Evolutionary conservation across 2,797 vertebrate genomes (phyloP), one percentile per base, ranked within the genome.

Genomic region (Sorex maritimensis): DNA sequence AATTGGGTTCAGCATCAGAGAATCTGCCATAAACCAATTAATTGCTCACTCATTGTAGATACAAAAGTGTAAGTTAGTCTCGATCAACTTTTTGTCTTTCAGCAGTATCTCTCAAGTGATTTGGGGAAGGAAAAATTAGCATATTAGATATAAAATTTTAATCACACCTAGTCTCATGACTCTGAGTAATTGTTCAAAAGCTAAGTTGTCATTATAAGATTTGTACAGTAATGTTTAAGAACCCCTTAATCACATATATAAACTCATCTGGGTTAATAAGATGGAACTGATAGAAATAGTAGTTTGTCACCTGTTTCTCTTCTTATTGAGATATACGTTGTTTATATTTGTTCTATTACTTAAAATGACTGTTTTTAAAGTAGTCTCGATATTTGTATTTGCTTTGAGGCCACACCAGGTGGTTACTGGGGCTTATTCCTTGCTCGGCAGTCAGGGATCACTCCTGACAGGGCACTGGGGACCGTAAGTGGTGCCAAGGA

Each of bases 271-370:
- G n/a, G 8, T 90, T 85, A 41, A 28, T 55, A 41, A 19, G 21
- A 81, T 28, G 6, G 28, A 61, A 6, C 11, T 52, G 38, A 85
- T 38, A 58, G 14, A 78, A 46, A 91, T 3, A 63, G 13, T 2
- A 21, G 23, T 38, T 68, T 23, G 46, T 83, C 34, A 87, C 28
- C 26, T 34, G 15, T 65, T 30, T 77, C 38, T 81, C 26, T 84
- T 81, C 68, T 21, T 68, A 90, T 44, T 2, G 4, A 88, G 30
- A 63, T 69, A 65, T 74, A 19, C 83, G 77, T 58, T 2, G 79
- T 61, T 82, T 90, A n/a, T 34, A 92, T 78, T 92, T 83, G 86
- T 49, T n/a, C 72, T 85, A 75, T 61, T 81, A 41, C 63, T 85
- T 75, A 74, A 11, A 79, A 82, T 38, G 24, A 84, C 4, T 72